Conservation (phyloP, 2,113 vertebrate genomes). For the Epinephelus lanceolatus region DNA sequence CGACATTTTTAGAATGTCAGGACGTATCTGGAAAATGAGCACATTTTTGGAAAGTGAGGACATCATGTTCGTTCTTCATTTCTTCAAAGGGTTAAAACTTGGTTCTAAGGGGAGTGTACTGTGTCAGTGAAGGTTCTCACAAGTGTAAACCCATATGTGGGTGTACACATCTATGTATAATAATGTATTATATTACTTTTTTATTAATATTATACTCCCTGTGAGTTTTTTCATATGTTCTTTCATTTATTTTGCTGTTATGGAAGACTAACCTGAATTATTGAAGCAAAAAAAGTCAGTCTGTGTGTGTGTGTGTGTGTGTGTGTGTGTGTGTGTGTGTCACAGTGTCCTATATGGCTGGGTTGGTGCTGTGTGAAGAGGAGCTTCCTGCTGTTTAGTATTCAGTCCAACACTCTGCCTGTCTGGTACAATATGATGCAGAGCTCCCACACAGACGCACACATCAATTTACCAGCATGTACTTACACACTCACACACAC, state of each 20-base stretch:
- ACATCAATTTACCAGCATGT: constrained; percentile 12
- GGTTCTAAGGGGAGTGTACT: background rate
- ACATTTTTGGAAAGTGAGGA: background rate
- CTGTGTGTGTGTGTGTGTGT: constrained; percentile 27
- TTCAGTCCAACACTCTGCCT: constrained; percentile 72
- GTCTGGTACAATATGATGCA: constrained; percentile 76
- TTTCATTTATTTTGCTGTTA: constrained; percentile 6
- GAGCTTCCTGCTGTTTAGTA: constrained; percentile 76
- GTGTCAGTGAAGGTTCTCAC: background rate
- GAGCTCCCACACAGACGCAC: constrained; percentile 53
- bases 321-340: constrained; percentile 45
- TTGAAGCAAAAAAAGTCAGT: constrained; percentile 32
- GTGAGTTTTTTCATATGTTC: background rate
- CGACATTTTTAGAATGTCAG: background rate
- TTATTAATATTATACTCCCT: background rate
- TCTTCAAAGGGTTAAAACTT: background rate
- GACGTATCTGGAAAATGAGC: background rate
- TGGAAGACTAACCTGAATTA: constrained; percentile 20
- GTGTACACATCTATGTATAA: background rate
- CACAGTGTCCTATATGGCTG: constrained; percentile 64
- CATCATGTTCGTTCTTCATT: background rate
- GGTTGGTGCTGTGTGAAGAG: constrained; percentile 56
- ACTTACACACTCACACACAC: constrained; percentile 5
- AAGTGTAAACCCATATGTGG: background rate
- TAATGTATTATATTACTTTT: background rate